Conservation (phyloP, 2,113 vertebrate species). For the Tauraco erythrolophus region DNA sequence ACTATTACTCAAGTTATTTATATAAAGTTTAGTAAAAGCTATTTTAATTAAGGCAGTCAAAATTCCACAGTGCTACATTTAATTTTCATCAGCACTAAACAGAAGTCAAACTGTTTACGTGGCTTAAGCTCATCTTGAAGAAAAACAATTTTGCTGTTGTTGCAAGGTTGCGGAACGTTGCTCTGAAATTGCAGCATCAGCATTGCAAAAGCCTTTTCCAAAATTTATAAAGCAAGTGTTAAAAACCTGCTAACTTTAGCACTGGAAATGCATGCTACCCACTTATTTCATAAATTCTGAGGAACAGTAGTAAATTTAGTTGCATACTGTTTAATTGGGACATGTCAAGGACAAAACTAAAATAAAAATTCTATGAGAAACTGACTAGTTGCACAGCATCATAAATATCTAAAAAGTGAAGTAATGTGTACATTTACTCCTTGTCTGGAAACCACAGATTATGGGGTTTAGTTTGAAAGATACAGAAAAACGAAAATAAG, state of each 20-base stretch:
- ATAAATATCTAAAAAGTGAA: background rate
- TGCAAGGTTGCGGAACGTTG: background rate
- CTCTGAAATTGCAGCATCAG: background rate
- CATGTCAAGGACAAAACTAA: background rate
- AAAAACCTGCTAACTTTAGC: background rate
- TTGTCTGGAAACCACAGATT: background rate
- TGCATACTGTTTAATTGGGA: background rate
- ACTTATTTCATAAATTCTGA: background rate
- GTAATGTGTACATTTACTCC: background rate
- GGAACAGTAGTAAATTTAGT: background rate
- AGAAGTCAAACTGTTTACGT: background rate
- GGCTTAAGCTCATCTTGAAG: background rate
- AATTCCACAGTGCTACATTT: background rate
- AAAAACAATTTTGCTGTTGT: background rate
- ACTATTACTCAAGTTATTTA: background rate
- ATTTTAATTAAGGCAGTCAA: background rate
- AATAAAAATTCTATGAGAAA: background rate
- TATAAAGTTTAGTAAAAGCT: background rate
- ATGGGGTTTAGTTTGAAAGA: background rate
- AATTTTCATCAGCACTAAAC: background rate
- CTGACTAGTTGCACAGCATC: background rate
- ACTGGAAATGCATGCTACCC: fast-evolving
- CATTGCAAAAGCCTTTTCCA: background rate
- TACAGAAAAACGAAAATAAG: background rate
- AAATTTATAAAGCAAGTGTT: background rate